phyloP scores from a whole-genome alignment of 2,797 vertebrate genomes.

The Pseudocheirus occidentalis region DNA sequence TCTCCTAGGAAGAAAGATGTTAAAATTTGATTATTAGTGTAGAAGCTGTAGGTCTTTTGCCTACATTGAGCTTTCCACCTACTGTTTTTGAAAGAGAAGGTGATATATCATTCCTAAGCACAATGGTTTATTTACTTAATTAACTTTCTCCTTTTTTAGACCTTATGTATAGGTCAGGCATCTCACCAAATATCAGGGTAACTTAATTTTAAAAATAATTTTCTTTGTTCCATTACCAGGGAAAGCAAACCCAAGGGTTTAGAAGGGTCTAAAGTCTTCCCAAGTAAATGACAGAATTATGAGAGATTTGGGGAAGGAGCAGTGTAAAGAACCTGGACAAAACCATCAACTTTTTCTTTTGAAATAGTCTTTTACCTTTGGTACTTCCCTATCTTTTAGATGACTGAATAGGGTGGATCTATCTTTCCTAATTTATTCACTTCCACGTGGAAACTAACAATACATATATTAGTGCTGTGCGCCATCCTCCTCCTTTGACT shows the following conservation, averaged over 20 bases:
- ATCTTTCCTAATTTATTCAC: slow-evolving; percentile 41
- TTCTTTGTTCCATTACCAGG: slow-evolving; percentile 41
- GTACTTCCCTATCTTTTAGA: neutral
- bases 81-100: slow-evolving; percentile 48
- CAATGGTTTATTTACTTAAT: slow-evolving; percentile 39
- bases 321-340: slow-evolving; percentile 13
- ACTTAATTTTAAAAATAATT: slow-evolving; percentile 18
- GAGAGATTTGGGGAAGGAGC: neutral
- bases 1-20: slow-evolving; percentile 62
- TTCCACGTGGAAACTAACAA: slow-evolving; percentile 37
- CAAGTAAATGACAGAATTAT: slow-evolving; percentile 54
- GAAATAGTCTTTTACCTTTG: neutral
- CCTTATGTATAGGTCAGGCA: neutral
- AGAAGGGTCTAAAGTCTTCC: slow-evolving; percentile 31
- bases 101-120: slow-evolving; percentile 20
- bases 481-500: slow-evolving; percentile 41
- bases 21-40: slow-evolving; percentile 65
- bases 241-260: slow-evolving; percentile 1
- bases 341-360: slow-evolving; percentile 55
- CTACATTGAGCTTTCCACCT: slow-evolving; percentile 42
- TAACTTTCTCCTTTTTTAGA: slow-evolving; percentile 29
- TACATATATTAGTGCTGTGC: slow-evolving; percentile 39
- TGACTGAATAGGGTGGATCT: slow-evolving; percentile 50
- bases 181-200: slow-evolving; percentile 30
- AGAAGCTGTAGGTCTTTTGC: slow-evolving; percentile 45